Evolutionary conservation across 2,888 invertebrate genomes (phyloP), one percentile per base, ranked within the genome.

Genomic region (Machimus rusticus): DNA sequence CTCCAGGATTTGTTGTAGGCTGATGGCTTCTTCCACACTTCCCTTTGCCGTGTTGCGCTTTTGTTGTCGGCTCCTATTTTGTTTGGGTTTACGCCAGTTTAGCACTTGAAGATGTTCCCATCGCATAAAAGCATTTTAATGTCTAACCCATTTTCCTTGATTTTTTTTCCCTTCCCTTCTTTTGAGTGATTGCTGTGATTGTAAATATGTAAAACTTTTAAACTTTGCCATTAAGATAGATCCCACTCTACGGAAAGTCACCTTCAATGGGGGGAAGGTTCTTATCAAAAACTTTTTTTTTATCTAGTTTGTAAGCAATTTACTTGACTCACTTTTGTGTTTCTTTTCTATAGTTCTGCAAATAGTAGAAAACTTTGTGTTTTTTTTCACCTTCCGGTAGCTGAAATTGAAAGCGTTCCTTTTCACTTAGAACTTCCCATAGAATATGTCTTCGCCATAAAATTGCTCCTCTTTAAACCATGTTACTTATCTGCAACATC

Each of bases 101-200:
- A 85, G 74, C 85, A 74, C 74, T 85, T 74, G 85, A 85, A 84
- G 51, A 84, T 84, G 74, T 46, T 74, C 55, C 23, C 43, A 28
- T 85, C 85, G 43, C 85, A 74, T 85, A 74, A 85, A 85, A 85
- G 85, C 85, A 85, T 85, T 85, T 85, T 85, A 85, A 85, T 85
- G 85, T 85, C 85, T 74, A 19, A 74, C 74, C 74, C 43, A 85
- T 57, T 85, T 82, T 16, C 43, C 28, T 74, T 57, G 51, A 81
- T 51, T 81, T 81, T 51, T 51, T 51, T 31, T 55, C 66, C 23
- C 19, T 23, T 66, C 8, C 3, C 23, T 9, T 66, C 12, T 28
- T 12, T 28, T 23, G 23, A 66, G 66, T 66, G 66, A 66, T 66
- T 66, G 66, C 55, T 55, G 51, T 82, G 82, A 82, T 82, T 57